These are phyloP conservation scores for Protobothrops mucrosquamatus DNA, from an alignment of 2,113 vertebrate genomes.

Conservation along the genomic window DNA sequence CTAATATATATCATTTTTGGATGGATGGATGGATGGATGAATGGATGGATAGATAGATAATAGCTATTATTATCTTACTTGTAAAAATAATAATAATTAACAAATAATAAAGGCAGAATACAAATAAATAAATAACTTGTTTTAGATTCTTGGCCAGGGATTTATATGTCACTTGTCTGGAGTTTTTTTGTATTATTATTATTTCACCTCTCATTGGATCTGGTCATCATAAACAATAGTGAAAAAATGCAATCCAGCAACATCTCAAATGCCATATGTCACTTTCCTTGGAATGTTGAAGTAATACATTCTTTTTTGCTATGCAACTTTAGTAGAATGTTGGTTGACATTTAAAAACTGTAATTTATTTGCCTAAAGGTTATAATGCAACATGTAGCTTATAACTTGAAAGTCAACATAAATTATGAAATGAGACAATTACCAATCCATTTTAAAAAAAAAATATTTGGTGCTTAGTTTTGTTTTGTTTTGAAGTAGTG, in stretches of 20 bases:
- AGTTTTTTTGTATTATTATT: neutral
- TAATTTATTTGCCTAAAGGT: neutral
- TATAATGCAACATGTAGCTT: neutral
- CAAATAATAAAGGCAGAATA: too few species aligned
- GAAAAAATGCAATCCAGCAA: neutral
- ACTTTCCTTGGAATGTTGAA: neutral
- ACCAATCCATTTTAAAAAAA: constrained; percentile 57
- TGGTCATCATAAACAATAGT: neutral
- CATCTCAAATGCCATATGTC: neutral
- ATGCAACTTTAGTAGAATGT: neutral
- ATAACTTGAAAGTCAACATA: constrained; percentile 13
- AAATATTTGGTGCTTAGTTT: constrained; percentile 59
- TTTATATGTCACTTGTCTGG: neutral
- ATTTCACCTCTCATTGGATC: neutral
- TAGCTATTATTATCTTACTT: too few species aligned
- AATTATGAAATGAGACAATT: constrained; percentile 39
- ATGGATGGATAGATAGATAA: too few species aligned
- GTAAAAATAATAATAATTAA: too few species aligned
- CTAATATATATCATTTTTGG: neutral
- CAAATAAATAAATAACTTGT: neutral
- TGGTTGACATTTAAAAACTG: neutral
- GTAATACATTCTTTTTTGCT: neutral
- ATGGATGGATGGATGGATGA: too few species aligned
- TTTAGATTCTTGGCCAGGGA: neutral
- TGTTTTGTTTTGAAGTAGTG: constrained; percentile 38